These are phyloP conservation scores for Hemitrygon akajei DNA, from an alignment of 2,797 vertebrate species.

Conservation along the genomic window DNA sequence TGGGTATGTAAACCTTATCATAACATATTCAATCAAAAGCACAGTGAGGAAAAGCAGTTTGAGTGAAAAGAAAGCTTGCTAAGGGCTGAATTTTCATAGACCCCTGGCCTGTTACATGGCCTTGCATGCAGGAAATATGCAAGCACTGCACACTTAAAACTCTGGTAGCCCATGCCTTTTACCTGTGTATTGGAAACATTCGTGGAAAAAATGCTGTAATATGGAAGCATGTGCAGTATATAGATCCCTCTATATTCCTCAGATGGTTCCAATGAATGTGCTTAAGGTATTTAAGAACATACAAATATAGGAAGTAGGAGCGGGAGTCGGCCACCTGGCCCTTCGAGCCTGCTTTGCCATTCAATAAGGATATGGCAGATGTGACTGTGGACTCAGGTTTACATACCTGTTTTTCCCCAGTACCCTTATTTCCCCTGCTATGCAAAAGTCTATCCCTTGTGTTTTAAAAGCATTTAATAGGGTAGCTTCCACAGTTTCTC, in stretches of 20 bases:
- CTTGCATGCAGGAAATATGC: not conserved
- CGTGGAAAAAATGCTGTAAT: not conserved
- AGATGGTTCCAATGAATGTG: not conserved
- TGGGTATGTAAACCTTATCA: slow-evolving; percentile 36
- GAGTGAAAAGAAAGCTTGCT: slow-evolving; percentile 21
- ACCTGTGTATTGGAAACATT: not conserved
- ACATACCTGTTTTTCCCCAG: not conserved
- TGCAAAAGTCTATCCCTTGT: too few species aligned
- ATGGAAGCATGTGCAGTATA: not conserved
- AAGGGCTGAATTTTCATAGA: slow-evolving; percentile 9
- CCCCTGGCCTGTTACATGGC: not conserved
- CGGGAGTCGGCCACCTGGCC: too few species aligned
- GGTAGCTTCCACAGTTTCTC: too few species aligned
- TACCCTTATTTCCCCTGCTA: too few species aligned
- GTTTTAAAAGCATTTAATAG: too few species aligned
- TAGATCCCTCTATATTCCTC: not conserved
- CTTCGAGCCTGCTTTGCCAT: too few species aligned
- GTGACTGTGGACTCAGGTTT: too few species aligned
- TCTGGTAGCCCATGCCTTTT: not conserved
- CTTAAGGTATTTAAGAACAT: not conserved
- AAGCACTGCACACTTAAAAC: not conserved
- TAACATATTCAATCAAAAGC: slow-evolving; percentile 37
- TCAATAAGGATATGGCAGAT: too few species aligned
- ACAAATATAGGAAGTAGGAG: too few species aligned
- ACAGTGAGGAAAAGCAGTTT: not conserved